Percentiles rank a stretch among this genome's conserved stretches.
Evolutionary conservation across 2,113 vertebrate species (phyloP).

Genomic region (Brachypodius melanocephalos): DNA sequence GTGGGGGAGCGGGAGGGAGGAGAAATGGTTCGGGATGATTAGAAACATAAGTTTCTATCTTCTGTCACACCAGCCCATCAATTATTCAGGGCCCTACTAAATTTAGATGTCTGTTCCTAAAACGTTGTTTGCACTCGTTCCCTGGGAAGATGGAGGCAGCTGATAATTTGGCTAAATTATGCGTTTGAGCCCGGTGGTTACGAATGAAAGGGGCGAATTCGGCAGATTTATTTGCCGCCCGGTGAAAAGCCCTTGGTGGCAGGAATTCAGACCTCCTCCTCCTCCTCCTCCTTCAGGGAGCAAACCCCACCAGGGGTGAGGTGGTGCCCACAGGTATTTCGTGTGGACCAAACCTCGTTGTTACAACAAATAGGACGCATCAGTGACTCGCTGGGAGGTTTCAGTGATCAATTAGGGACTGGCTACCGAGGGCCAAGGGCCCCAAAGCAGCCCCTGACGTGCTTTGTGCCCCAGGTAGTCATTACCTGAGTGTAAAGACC

Average conservation of each 20-base stretch:
- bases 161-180: constrained; percentile 56
- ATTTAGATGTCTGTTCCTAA: constrained; percentile 66
- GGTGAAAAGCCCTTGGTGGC: neutral
- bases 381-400: constrained; percentile 28
- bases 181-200: constrained; percentile 20
- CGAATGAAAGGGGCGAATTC: neutral
- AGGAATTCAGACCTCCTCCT: neutral
- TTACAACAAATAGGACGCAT: constrained; percentile 51
- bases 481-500: constrained; percentile 45
- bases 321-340: constrained; percentile 37
- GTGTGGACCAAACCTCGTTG: neutral
- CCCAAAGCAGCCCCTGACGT: constrained; percentile 32
- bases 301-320: neutral
- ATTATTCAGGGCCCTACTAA: constrained; percentile 57
- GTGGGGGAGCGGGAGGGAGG: neutral
- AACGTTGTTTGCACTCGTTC: constrained; percentile 38
- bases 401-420: constrained; percentile 39
- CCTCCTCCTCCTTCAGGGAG: neutral
- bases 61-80: constrained; percentile 19
- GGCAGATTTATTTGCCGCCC: neutral
- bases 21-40: constrained; percentile 63
- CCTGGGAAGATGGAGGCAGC: constrained; percentile 19
- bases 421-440: neutral
- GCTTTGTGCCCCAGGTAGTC: constrained; percentile 40
- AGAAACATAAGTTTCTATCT: constrained; percentile 69